phyloP scores from a whole-genome alignment of 1,140 invertebrate species.

The Heliconius himera region DNA sequence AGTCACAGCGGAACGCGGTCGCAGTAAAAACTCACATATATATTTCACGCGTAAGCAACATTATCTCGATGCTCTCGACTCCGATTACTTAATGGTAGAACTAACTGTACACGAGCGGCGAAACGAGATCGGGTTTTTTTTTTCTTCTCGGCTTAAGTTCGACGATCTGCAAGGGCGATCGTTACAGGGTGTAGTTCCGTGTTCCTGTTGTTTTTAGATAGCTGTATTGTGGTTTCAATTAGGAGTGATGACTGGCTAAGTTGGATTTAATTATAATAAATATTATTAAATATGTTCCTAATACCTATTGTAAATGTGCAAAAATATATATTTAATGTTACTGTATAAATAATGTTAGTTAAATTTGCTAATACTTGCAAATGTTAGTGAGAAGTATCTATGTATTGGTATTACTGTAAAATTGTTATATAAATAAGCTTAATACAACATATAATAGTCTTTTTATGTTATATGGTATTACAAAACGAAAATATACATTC shows the following conservation, averaged over 20 bases:
- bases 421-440: too few species aligned
- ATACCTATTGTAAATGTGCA: neutral
- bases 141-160: conserved; percentile 66
- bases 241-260: neutral
- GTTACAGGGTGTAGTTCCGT: conserved; percentile 53
- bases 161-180: conserved; percentile 67
- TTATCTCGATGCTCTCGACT: conserved; percentile 75
- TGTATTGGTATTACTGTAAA: too few species aligned
- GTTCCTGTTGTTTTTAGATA: conserved; percentile 25
- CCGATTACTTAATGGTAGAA: conserved; percentile 78
- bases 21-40: conserved; percentile 78
- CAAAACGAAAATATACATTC: too few species aligned
- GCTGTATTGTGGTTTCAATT: conserved; percentile 1
- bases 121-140: conserved; percentile 73
- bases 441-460: too few species aligned
- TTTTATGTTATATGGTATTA: too few species aligned
- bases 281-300: neutral
- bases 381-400: too few species aligned
- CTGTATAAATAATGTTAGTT: too few species aligned
- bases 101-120: conserved; percentile 73
- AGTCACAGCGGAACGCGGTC: conserved; percentile 75
- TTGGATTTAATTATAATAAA: too few species aligned
- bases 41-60: conserved; percentile 80
- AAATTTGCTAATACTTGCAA: too few species aligned
- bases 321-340: too few species aligned